phyloP scores from a whole-genome alignment of 2,113 vertebrate species.

The Limnothrissa miodon region DNA sequence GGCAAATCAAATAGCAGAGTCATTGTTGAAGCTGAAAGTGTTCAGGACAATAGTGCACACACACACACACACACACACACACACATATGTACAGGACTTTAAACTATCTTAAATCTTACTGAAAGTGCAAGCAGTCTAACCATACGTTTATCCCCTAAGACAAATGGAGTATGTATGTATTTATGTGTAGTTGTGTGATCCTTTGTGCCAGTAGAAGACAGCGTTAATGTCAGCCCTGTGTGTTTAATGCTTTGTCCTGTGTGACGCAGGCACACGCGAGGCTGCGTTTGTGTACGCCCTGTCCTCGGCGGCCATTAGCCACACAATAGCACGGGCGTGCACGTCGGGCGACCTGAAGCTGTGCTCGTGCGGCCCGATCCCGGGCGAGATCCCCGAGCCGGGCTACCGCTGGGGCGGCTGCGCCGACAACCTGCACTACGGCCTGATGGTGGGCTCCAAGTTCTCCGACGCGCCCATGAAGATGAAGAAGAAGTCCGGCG shows the following conservation, averaged over 20 bases:
- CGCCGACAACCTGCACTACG: constrained; percentile 96
- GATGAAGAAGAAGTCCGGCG: constrained; percentile 94
- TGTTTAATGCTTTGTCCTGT: not conserved
- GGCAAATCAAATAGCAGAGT: not conserved
- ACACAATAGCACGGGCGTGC: constrained; percentile 94
- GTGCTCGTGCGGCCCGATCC: constrained; percentile 92
- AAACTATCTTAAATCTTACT: not conserved
- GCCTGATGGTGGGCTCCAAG: constrained; percentile 95
- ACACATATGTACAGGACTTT: not conserved
- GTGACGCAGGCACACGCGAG: constrained; percentile 85
- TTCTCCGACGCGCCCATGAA: constrained; percentile 98
- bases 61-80: too few relatives aligned
- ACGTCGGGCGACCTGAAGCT: constrained; percentile 90
- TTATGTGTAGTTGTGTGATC: not conserved
- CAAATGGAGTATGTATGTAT: not conserved
- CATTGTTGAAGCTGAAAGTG: not conserved
- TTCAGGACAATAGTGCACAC: not conserved
- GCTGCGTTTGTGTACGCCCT: constrained; percentile 94
- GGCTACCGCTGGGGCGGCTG: constrained; percentile 99
- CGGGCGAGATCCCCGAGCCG: constrained; percentile 88
- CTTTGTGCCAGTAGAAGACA: not conserved
- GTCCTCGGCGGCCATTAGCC: constrained; percentile 93
- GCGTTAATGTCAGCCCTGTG: not conserved
- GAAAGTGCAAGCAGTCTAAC: not conserved
- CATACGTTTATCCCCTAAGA: not conserved